phyloP scores from a whole-genome alignment of 2,888 invertebrate genomes.

The Panzeria rudis region DNA sequence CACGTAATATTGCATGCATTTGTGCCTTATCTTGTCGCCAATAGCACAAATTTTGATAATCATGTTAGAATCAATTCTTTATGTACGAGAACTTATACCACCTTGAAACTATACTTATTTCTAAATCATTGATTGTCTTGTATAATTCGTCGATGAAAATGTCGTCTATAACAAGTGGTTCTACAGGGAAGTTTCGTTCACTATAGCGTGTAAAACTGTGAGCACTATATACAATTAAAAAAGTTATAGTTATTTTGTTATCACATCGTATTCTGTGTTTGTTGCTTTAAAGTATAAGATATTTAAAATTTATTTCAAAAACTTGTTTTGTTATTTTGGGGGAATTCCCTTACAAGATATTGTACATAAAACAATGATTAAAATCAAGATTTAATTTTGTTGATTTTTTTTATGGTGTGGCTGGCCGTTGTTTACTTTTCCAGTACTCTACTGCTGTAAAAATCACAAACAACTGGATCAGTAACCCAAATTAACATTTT shows the following conservation, averaged over 20 bases:
- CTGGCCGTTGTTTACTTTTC: too few species aligned
- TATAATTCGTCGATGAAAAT: too few species aligned
- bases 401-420: neutral
- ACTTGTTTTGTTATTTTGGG: conserved; percentile 63
- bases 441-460: neutral
- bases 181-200: too few species aligned
- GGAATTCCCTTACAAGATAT: conserved; percentile 58
- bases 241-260: neutral
- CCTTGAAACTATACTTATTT: too few species aligned
- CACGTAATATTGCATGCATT: too few species aligned
- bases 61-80: too few species aligned
- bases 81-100: too few species aligned
- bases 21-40: too few species aligned
- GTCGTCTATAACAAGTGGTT: too few species aligned
- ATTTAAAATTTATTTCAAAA: conserved; percentile 21
- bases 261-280: neutral
- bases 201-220: neutral
- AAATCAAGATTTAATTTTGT: neutral
- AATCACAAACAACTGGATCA: conserved; percentile 2
- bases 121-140: too few species aligned
- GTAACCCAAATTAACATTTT: conserved; percentile 4
- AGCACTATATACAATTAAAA: neutral
- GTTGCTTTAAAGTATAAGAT: neutral
- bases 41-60: too few species aligned
- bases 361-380: neutral